Evolutionary conservation across 2,797 vertebrate species (phyloP), one percentile per base, ranked within the genome.

Genomic region (Diglossa cyanea): DNA sequence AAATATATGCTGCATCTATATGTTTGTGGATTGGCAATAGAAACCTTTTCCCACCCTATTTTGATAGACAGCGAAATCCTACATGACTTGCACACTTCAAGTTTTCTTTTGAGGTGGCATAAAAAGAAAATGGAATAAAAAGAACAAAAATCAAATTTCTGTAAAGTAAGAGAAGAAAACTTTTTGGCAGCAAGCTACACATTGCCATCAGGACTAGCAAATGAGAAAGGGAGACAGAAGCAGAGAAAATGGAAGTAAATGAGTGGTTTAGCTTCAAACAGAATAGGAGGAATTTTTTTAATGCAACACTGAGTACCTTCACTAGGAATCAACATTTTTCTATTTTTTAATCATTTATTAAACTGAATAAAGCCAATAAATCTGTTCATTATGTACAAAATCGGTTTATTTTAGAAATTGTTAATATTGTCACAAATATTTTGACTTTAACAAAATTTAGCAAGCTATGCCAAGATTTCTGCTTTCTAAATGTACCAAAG

Each of bases 351-450:
- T 89, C 2, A 79, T 89, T 83, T 86, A 44, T 84, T 87, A 86
- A 48, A 84, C n/a, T 21, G 45, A 74, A 79, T 21, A 92, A 93
- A 95, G 86, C 74, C 67, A 96, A 96, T 91, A 96, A 90, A 92
- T 95, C 88, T 93, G 93, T 89, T 96, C 57, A 72, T 82, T 85
- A 79, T 44, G 25, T 40, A 71, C 5, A 87, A 66, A 89, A 89
- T 16, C 17, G 6, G 5, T 61, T 87, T 78, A 85, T 76, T 93
- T 93, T 67, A 71, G 48, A 57, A 91, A 71, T 8, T 61, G 18
- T 86, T 89, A 71, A 82, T 88, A 93, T 88, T 92, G 78, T 81
- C 48, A 57, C 48, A 94, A 95, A 95, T 95, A 94, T 95, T 97
- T 87, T 95, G 24, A 85, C 65, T 85, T 93, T 13, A 68, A 73